Evolutionary conservation across 2,797 vertebrate genomes (phyloP).

Genomic region (Pseudochirops corinnae): DNA sequence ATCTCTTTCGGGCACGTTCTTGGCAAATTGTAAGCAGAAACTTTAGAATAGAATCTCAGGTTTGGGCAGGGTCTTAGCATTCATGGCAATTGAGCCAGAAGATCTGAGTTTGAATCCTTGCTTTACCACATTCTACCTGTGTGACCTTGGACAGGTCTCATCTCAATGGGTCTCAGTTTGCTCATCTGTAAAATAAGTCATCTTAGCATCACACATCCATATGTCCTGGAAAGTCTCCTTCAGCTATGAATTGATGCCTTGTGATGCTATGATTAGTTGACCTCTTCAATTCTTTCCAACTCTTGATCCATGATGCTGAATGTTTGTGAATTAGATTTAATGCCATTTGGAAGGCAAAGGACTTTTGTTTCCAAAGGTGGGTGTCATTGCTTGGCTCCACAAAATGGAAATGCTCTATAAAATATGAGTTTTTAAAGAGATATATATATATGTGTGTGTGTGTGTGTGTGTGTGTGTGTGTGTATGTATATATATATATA

Average conservation of each 20-base stretch:
- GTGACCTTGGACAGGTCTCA: not conserved
- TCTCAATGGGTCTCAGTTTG: not conserved
- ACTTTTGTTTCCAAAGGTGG: not conserved
- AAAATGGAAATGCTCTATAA: conserved; percentile 65
- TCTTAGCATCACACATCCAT: not conserved
- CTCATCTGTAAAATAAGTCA: not conserved
- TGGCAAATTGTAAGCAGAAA: conserved; percentile 31
- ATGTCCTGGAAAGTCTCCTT: not conserved
- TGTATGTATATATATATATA: too few species aligned
- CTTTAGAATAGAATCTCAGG: conserved; percentile 63
- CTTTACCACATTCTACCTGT: not conserved
- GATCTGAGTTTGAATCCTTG: not conserved
- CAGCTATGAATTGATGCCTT: not conserved
- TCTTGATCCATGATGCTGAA: not conserved
- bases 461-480: too few species aligned
- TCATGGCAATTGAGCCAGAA: conserved; percentile 22
- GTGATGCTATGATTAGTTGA: not conserved
- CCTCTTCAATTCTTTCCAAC: not conserved
- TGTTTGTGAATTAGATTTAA: not conserved
- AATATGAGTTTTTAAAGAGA: conserved; percentile 50
- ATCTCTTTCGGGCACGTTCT: conserved; percentile 55
- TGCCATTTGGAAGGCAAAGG: not conserved
- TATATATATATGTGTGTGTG: too few species aligned
- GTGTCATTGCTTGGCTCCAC: conserved; percentile 64
- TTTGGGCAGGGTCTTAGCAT: conserved; percentile 41